These are phyloP conservation scores for Eupithecia exiguata DNA, from an alignment of 2,888 invertebrate species.

Conservation along the genomic window DNA sequence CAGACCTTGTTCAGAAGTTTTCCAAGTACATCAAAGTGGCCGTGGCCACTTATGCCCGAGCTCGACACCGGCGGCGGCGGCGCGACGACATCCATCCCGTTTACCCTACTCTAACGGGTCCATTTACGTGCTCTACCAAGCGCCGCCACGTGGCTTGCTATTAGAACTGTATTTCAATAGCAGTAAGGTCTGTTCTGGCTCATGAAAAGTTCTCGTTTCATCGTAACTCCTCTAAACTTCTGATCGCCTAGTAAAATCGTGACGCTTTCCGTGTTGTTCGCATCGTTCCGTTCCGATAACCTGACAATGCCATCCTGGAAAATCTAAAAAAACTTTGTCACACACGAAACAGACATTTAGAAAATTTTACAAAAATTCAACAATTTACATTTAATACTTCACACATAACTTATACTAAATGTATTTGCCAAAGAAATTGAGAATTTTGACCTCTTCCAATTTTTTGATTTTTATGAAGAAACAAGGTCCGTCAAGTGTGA, in stretches of 20 bases:
- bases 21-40: background rate
- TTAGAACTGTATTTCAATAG: background rate
- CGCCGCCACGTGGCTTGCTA: background rate
- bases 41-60: background rate
- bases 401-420: too few relatives aligned
- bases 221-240: slow-evolving; percentile 1
- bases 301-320: background rate
- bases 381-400: too few relatives aligned
- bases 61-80: too few relatives aligned
- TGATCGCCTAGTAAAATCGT: slow-evolving; percentile 19
- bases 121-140: background rate
- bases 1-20: too few relatives aligned
- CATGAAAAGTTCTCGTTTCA: background rate
- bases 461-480: too few relatives aligned
- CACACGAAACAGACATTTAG: background rate
- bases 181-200: slow-evolving; percentile 4
- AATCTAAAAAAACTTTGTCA: background rate
- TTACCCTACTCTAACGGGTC: background rate
- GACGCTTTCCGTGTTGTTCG: slow-evolving; percentile 22
- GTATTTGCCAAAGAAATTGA: too few relatives aligned
- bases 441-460: too few relatives aligned
- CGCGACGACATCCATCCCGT: background rate
- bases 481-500: too few relatives aligned
- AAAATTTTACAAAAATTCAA: too few relatives aligned
- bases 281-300: slow-evolving; percentile 2